A percentile compares a stretch with the other conserved stretches of the same genome.
These are phyloP conservation scores for Uloborus diversus DNA, from an alignment of 1,140 invertebrate genomes.

Conservation along the genomic window DNA sequence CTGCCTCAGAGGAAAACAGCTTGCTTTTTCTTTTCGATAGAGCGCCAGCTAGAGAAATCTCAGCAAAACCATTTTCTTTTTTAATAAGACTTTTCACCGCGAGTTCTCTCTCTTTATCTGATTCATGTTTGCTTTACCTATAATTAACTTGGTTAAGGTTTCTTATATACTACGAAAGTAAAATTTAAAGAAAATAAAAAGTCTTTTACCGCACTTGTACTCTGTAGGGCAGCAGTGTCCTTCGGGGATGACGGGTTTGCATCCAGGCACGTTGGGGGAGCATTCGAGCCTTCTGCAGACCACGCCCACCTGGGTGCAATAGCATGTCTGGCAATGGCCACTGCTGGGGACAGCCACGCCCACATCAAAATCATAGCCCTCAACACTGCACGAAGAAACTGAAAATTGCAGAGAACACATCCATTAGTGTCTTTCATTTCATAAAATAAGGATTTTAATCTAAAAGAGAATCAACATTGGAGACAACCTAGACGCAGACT, in stretches of 20 bases:
- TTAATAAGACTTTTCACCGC: too few relatives aligned
- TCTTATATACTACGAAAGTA: too few relatives aligned
- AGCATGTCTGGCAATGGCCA: conserved; percentile 70
- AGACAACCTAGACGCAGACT: too few relatives aligned
- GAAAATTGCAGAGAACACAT: background rate
- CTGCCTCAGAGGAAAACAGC: too few relatives aligned
- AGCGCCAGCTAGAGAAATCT: too few relatives aligned
- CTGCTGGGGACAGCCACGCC: conserved; percentile 77
- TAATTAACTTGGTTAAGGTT: too few relatives aligned
- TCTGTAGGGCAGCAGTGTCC: conserved; percentile 87
- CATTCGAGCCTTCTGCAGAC: conserved; percentile 67
- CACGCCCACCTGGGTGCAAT: conserved; percentile 78
- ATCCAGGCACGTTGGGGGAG: conserved; percentile 78
- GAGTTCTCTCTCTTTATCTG: too few relatives aligned
- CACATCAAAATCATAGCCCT: conserved; percentile 66
- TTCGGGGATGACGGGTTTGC: conserved; percentile 76
- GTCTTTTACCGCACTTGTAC: conserved; percentile 81
- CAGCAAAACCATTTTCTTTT: too few relatives aligned
- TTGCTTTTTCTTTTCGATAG: too few relatives aligned
- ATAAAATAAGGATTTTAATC: background rate
- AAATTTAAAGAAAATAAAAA: too few relatives aligned
- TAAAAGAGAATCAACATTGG: too few relatives aligned
- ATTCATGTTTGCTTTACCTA: too few relatives aligned
- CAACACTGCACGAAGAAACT: conserved; percentile 43
- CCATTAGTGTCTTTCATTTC: background rate